Evolutionary conservation across 2,888 invertebrate genomes (phyloP), one percentile per base, ranked within the genome.

Genomic region (Choristoneura rosaceana): DNA sequence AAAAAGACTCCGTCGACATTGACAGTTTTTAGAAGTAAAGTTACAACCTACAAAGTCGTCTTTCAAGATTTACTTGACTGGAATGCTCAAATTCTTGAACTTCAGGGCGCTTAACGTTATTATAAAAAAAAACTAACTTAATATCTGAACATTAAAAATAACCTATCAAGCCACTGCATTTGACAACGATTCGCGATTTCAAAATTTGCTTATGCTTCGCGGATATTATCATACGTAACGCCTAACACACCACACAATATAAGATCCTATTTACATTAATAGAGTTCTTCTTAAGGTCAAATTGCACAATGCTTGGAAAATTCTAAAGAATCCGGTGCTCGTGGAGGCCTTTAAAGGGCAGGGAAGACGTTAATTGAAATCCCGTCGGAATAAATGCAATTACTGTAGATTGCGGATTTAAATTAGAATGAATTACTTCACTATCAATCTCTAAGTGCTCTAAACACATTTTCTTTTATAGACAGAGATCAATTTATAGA

Each of bases 331-430:
- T 59, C 59, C 34, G 59, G 12, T 33, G 34, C 59, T 14, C 59
- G 60, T 45, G 41, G 45, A 14, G 17, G 17, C 15, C 59, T 45
- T 45, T 47, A 25, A 63, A 45, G 58, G 69, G 33, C 63, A 62
- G 43, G 33, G 63, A 45, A 58, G 59, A 34, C n/a, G 63, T 70
- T 69, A 70, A 70, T 70, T 70, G 47, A 70, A 63, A 58, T 70
- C 55, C 69, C 58, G 63, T 47, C 58, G 43, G 63, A 64, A 70
- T 70, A 58, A 70, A 69, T 63, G 47, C 62, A 70, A 70, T 63
- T 70, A 70, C 63, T 34, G 69, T 63, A 63, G 63, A 70, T 70
- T 70, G 69, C 63, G 63, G 38, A 63, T 45, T 70, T 64, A 70
- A 45, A 45, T 58, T 34, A 55, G 45, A 64, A 63, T 63, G 17